Percentiles rank a stretch among this genome's conserved stretches.
These are phyloP conservation scores for Temnothorax curvispinosus DNA, from an alignment of 1,140 invertebrate genomes.

Conservation along the genomic window DNA sequence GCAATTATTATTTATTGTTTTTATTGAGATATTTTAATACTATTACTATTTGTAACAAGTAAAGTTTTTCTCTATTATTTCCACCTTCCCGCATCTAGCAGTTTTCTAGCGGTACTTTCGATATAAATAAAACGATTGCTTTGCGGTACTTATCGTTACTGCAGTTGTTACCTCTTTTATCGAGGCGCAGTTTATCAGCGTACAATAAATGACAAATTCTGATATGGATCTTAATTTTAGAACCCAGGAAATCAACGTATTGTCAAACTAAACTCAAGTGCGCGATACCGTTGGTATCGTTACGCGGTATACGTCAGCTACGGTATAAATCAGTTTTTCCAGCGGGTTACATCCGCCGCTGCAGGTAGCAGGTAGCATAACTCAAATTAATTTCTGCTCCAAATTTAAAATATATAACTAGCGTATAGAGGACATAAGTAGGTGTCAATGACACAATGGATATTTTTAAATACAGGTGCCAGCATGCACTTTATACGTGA, in stretches of 20 bases:
- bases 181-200: background rate
- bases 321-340: background rate
- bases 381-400: conserved; percentile 15
- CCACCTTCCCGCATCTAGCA: conserved; percentile 63
- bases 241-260: conserved; percentile 23
- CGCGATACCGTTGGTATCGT: background rate
- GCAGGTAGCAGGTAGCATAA: background rate
- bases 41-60: conserved; percentile 85
- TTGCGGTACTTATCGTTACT: background rate
- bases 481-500: conserved; percentile 47
- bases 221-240: background rate
- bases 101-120: conserved; percentile 31
- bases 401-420: background rate
- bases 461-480: conserved; percentile 39
- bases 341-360: background rate
- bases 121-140: background rate
- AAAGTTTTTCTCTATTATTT: conserved; percentile 70
- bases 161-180: background rate
- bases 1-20: conserved; percentile 86
- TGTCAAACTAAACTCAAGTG: background rate
- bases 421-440: background rate
- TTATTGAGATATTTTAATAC: conserved; percentile 86
- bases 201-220: background rate
- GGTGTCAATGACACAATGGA: conserved; percentile 70
- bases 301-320: background rate